These are phyloP conservation scores for Saguinus imperator DNA, from an alignment of 2,113 vertebrate genomes.

Conservation along the genomic window DNA sequence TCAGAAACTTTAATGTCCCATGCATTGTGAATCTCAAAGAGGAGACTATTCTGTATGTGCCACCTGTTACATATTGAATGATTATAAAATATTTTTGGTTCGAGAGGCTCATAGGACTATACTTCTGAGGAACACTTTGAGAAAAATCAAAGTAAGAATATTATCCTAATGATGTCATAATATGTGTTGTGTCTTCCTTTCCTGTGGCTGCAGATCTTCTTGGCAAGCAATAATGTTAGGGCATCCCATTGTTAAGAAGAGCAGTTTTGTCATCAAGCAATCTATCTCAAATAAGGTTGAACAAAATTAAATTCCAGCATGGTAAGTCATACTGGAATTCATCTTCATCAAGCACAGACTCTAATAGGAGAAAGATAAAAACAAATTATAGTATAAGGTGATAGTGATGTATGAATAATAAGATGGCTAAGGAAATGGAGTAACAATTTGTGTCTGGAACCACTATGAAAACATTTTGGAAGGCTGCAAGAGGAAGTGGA, in stretches of 20 bases:
- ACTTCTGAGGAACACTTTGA: not conserved
- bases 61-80: not conserved
- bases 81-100: not conserved
- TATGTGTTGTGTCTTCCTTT: not conserved
- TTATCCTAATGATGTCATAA: not conserved
- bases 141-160: not conserved
- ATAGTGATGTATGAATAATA: not conserved
- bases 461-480: not conserved
- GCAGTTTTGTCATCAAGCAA: not conserved
- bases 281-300: not conserved
- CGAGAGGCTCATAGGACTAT: not conserved
- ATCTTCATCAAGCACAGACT: not conserved
- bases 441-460: not conserved
- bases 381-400: not conserved
- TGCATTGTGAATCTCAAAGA: not conserved
- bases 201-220: not conserved
- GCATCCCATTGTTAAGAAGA: not conserved
- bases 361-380: not conserved
- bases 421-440: not conserved
- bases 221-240: not conserved
- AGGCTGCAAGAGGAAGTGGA: not conserved
- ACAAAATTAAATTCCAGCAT: not conserved
- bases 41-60: not conserved
- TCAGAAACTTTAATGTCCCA: not conserved
- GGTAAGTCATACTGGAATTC: not conserved